These are phyloP conservation scores for Aurelia aurita DNA, from an alignment of 30 jellyfish, hydroid and myxozoan species.

Conservation along the genomic window DNA sequence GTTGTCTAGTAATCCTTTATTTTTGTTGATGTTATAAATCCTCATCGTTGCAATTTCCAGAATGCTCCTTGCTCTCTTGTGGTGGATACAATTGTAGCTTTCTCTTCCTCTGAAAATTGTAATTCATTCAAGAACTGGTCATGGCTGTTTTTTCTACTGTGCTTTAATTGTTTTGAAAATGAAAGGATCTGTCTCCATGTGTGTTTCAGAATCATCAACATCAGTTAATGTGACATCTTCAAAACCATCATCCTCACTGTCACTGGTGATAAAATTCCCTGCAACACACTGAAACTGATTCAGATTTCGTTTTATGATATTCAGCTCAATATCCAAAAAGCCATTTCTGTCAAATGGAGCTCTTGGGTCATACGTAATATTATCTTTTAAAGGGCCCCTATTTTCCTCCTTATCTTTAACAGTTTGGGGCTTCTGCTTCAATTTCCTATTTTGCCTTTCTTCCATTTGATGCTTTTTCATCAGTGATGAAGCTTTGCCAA, in stretches of 20 bases:
- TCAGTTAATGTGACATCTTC: constrained; percentile 30
- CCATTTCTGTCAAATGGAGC: constrained; percentile 51
- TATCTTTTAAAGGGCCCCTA: constrained; percentile 56
- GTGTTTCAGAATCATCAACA: constrained; percentile 48
- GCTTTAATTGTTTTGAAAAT: constrained; percentile 40
- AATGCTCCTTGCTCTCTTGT: constrained; percentile 61
- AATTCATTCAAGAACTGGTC: constrained; percentile 45
- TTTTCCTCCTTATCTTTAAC: constrained; percentile 14
- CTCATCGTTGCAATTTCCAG: constrained; percentile 54
- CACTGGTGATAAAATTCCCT: constrained; percentile 66
- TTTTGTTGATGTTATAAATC: constrained; percentile 56
- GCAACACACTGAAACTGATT: constrained; percentile 64
- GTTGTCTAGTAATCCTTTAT: constrained; percentile 40
- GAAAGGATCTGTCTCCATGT: constrained; percentile 61
- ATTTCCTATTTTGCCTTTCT: constrained; percentile 38
- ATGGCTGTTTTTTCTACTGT: constrained; percentile 49
- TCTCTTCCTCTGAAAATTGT: constrained; percentile 60
- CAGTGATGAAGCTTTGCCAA: constrained; percentile 63
- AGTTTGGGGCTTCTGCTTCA: constrained; percentile 50
- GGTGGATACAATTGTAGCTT: constrained; percentile 29
- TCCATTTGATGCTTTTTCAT: constrained; percentile 26
- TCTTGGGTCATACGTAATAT: constrained; percentile 54
- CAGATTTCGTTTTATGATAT: constrained; percentile 47
- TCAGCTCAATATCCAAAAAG: constrained; percentile 49
- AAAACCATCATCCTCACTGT: constrained; percentile 60